phyloP scores from a whole-genome alignment of 2,113 vertebrate species.

The Erythrolamprus reginae region DNA sequence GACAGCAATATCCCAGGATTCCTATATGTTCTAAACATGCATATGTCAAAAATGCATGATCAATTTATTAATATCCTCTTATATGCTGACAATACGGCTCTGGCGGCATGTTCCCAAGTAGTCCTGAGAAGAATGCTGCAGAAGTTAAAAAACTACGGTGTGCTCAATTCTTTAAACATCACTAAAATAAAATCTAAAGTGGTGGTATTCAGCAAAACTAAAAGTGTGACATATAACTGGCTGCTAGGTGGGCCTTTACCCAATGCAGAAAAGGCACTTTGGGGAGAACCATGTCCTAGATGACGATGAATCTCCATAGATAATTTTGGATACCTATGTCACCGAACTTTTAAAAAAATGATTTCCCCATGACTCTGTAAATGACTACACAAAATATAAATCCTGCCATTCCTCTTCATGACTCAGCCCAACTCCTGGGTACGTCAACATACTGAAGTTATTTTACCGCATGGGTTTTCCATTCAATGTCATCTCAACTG shows the following conservation, averaged over 20 bases:
- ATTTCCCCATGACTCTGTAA: not conserved
- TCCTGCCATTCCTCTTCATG: not conserved
- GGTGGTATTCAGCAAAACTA: not conserved
- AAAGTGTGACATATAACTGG: not conserved
- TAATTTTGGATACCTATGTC: not conserved
- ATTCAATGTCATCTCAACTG: not conserved
- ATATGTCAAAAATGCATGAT: not conserved
- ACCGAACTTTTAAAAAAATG: not conserved
- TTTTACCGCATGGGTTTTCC: not conserved
- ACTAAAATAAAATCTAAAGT: not conserved
- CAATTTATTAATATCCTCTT: not conserved
- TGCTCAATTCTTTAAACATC: not conserved
- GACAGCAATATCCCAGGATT: not conserved
- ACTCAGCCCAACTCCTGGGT: not conserved
- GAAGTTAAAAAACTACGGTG: not conserved
- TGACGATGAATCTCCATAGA: not conserved
- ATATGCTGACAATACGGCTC: not conserved
- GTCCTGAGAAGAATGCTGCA: not conserved
- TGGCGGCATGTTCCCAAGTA: not conserved
- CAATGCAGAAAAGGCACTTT: not conserved
- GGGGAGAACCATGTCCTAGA: not conserved
- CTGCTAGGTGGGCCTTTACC: not conserved
- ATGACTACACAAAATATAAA: not conserved
- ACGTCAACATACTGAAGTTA: not conserved
- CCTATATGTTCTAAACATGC: too few species aligned